Percentiles rank a stretch among this genome's conserved stretches.
Evolutionary conservation across 2,888 invertebrate species (phyloP).

Genomic region (Chloroclysta siterata): DNA sequence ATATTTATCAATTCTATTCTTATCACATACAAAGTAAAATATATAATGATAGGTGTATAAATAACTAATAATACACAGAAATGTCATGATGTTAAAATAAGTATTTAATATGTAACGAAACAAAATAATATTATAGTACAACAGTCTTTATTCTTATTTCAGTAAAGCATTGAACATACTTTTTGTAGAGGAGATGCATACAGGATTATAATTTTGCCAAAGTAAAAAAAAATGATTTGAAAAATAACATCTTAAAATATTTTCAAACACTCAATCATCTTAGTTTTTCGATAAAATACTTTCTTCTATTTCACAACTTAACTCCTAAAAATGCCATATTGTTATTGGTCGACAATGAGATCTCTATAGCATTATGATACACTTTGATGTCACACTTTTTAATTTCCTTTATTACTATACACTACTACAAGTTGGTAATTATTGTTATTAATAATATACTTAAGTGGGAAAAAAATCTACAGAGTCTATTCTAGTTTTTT

Average conservation of each 20-base stretch:
- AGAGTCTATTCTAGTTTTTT: conserved; percentile 62
- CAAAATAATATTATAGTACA: conserved; percentile 80
- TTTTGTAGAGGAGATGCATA: conserved; percentile 64
- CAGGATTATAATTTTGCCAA: conserved; percentile 67
- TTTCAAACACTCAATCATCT: conserved; percentile 47
- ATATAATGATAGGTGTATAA: not conserved
- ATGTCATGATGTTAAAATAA: conserved; percentile 65
- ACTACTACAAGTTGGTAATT: conserved; percentile 71
- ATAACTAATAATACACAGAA: conserved; percentile 48
- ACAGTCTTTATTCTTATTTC: conserved; percentile 85
- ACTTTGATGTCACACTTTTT: conserved; percentile 68
- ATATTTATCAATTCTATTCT: no score
- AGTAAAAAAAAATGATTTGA: conserved; percentile 56
- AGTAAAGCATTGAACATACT: conserved; percentile 76
- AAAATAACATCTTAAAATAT: conserved; percentile 55
- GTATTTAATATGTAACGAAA: conserved; percentile 74
- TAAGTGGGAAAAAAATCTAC: conserved; percentile 70
- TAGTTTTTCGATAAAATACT: conserved; percentile 58
- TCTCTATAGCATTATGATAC: conserved; percentile 80
- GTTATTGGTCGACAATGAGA: conserved; percentile 85
- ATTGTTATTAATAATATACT: conserved; percentile 70
- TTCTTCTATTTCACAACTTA: conserved; percentile 70
- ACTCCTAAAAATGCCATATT: conserved; percentile 82
- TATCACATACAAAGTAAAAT: not conserved
- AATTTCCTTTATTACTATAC: conserved; percentile 66